Percentiles rank a stretch among this genome's conserved stretches.
These are phyloP conservation scores for Sebastes melanostomus DNA, from an alignment of 2,797 vertebrate genomes.

Conservation along the genomic window DNA sequence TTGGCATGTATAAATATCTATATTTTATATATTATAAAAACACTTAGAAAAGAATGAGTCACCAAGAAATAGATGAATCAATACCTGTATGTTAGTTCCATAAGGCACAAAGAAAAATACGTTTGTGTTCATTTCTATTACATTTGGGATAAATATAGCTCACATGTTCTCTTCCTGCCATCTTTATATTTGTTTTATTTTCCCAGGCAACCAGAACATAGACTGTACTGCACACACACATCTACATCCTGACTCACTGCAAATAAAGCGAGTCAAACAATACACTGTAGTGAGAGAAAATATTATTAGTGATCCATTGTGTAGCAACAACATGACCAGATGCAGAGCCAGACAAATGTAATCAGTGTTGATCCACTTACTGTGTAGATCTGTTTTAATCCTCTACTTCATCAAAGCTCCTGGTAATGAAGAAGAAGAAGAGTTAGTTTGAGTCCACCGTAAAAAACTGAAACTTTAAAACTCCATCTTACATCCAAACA, in stretches of 20 bases:
- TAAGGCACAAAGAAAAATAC: neutral
- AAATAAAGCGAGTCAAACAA: neutral
- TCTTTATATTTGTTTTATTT: neutral
- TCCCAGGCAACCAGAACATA: neutral
- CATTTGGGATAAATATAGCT: neutral
- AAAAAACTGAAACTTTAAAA: neutral
- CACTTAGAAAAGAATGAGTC: neutral
- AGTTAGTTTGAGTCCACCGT: neutral
- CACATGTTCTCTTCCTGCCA: neutral
- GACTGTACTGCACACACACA: neutral
- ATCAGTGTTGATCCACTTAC: conserved; percentile 41
- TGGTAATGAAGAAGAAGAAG: neutral
- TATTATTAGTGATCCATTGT: neutral
- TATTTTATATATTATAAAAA: neutral
- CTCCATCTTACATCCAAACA: neutral
- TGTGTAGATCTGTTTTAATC: conserved; percentile 66
- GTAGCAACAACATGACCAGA: conserved; percentile 1
- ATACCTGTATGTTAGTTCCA: too few relatives aligned
- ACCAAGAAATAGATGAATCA: too few relatives aligned
- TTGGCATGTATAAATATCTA: neutral
- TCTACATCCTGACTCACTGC: neutral
- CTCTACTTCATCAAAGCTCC: conserved; percentile 62
- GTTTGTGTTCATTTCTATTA: neutral
- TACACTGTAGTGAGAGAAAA: neutral
- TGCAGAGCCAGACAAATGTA: conserved; percentile 20